These are phyloP conservation scores for Noctua fimbriata DNA, from an alignment of 2,888 invertebrate genomes.

Conservation along the genomic window DNA sequence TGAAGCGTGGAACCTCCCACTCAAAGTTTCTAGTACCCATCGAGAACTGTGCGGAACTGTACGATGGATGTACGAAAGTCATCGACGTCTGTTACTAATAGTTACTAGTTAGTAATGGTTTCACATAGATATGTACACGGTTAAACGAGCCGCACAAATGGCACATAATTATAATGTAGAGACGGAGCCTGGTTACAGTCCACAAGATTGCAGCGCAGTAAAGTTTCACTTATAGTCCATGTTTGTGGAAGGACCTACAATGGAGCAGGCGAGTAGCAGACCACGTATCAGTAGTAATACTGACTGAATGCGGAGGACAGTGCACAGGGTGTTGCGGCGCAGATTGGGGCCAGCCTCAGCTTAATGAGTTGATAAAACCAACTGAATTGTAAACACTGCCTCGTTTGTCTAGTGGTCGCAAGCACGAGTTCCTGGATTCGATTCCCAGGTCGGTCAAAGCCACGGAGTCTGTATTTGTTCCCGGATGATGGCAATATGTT, in stretches of 20 bases:
- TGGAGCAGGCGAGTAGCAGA: too few species aligned
- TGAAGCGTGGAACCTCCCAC: constrained; percentile 7
- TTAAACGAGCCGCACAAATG: not conserved
- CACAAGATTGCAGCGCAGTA: not conserved
- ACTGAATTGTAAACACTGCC: not conserved
- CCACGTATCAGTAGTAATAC: too few species aligned
- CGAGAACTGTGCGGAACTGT: not conserved
- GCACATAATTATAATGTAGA: not conserved
- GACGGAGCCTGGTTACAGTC: not conserved
- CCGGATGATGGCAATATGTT: not conserved
- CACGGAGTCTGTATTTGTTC: not conserved
- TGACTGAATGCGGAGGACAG: not conserved
- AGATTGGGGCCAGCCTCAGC: not conserved
- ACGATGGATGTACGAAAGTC: constrained; percentile 32
- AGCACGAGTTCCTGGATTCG: not conserved
- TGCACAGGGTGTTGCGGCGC: not conserved
- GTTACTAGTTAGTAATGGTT: constrained; percentile 19
- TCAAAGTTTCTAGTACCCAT: constrained; percentile 6
- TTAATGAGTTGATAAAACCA: not conserved
- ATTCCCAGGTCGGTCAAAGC: not conserved
- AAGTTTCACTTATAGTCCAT: not conserved
- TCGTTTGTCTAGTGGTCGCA: too few species aligned
- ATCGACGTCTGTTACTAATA: constrained; percentile 12
- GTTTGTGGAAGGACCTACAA: too few species aligned
- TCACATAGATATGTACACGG: not conserved